These are phyloP conservation scores for Idaea straminata DNA, from an alignment of 2,888 invertebrate genomes.

Conservation along the genomic window DNA sequence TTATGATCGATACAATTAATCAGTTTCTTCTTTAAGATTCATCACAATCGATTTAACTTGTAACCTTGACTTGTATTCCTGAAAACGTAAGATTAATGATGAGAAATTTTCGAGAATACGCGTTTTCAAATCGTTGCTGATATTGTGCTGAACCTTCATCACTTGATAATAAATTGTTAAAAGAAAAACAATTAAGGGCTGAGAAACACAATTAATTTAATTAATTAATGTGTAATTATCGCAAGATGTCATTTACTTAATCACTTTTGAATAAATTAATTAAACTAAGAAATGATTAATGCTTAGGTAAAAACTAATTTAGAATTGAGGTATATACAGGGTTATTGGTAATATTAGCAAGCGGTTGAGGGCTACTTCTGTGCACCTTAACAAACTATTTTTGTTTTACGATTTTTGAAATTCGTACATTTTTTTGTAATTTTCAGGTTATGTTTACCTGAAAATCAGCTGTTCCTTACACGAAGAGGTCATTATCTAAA, in stretches of 20 bases:
- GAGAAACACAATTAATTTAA: neutral
- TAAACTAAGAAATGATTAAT: neutral
- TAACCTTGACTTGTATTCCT: neutral
- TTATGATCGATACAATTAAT: neutral
- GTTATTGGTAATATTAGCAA: too few relatives aligned
- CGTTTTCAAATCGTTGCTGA: constrained; percentile 11
- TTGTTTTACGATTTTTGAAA: too few relatives aligned
- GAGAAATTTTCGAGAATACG: constrained; percentile 9
- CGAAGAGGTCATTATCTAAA: too few relatives aligned
- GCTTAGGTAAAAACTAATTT: neutral
- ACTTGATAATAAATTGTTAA: constrained; percentile 14
- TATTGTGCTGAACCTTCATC: constrained; percentile 11
- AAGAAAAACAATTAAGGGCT: constrained; percentile 7
- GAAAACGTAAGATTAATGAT: constrained; percentile 9
- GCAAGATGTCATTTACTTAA: neutral
- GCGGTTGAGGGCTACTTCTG: too few relatives aligned
- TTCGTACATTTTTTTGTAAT: too few relatives aligned
- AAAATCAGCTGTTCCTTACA: too few relatives aligned
- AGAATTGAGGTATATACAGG: too few relatives aligned
- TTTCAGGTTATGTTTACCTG: too few relatives aligned
- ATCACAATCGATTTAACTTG: constrained; percentile 2
- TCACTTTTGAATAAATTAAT: neutral
- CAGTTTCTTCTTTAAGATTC: constrained; percentile 1
- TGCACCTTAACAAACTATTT: too few relatives aligned
- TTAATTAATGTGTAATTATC: neutral